A percentile compares a stretch with the other conserved stretches of the same genome.
Conservation (phyloP, 2,888 invertebrate genomes). For the Pristionchus arcanus region DNA sequence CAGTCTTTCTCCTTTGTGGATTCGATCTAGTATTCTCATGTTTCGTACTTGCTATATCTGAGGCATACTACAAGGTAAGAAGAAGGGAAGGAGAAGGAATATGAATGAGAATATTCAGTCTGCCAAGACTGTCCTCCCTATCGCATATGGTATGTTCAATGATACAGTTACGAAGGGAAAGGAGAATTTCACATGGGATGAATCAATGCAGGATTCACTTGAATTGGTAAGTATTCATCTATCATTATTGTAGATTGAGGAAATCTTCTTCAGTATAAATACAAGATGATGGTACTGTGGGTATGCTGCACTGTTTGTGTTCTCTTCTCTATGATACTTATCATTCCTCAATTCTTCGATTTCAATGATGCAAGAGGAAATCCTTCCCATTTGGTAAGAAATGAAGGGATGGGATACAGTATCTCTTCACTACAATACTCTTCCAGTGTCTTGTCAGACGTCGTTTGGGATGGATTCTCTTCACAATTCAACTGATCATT, state of each 20-base stretch:
- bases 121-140: constrained; percentile 64
- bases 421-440: neutral
- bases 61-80: constrained; percentile 54
- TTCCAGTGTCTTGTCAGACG: constrained; percentile 67
- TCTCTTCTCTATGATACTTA: constrained; percentile 71
- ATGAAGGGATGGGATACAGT: too few relatives aligned
- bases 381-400: constrained; percentile 71
- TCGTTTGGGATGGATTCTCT: constrained; percentile 65
- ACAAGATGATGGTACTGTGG: constrained; percentile 71
- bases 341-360: constrained; percentile 77
- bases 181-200: constrained; percentile 67
- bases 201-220: constrained; percentile 61
- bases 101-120: constrained; percentile 55
- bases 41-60: constrained; percentile 41
- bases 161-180: constrained; percentile 70
- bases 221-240: constrained; percentile 60
- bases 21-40: constrained; percentile 68
- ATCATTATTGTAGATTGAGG: too few relatives aligned
- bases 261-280: constrained; percentile 67
- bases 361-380: constrained; percentile 73
- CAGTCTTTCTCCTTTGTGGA: constrained; percentile 74
- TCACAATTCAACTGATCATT: constrained; percentile 59
- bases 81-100: neutral
- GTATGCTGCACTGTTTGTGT: constrained; percentile 71
- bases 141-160: constrained; percentile 72